Evolutionary conservation across 1,140 invertebrate genomes (phyloP).

Genomic region (Saccostrea glomerata): DNA sequence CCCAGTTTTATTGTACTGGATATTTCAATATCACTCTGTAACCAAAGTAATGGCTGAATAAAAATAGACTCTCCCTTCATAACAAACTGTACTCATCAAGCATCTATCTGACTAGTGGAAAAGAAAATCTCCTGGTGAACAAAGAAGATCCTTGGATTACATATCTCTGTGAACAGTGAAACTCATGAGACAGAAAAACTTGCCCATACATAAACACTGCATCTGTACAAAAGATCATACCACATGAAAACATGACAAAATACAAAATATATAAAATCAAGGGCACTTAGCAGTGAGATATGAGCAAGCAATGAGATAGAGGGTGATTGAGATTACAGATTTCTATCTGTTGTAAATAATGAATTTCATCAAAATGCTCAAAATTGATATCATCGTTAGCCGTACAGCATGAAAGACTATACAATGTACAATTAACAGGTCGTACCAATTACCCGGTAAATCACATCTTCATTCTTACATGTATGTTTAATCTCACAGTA

Average conservation of each 20-base stretch:
- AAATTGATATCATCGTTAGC: background rate
- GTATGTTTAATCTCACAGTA: too few species aligned
- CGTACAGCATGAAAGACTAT: background rate
- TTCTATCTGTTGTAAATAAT: background rate
- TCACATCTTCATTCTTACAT: background rate
- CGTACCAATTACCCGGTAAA: too few species aligned
- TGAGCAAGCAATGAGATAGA: background rate
- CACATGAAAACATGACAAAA: background rate
- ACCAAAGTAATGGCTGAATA: constrained; percentile 10
- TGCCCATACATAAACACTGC: background rate
- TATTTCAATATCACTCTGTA: constrained; percentile 35
- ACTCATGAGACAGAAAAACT: background rate
- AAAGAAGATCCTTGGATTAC: background rate
- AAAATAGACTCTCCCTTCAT: constrained; percentile 6
- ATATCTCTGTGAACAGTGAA: background rate
- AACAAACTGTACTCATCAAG: constrained; percentile 2
- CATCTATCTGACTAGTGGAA: constrained; percentile 23
- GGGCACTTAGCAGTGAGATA: constrained; percentile 6
- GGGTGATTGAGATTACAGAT: background rate
- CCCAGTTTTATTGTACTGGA: constrained; percentile 11
- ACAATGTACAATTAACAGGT: background rate
- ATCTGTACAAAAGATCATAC: background rate
- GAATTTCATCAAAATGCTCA: too few species aligned
- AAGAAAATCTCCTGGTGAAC: background rate
- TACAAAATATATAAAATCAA: background rate